A percentile compares a stretch with the other conserved stretches of the same genome.
Evolutionary conservation across 2,113 vertebrate species (phyloP).

Genomic region (Epinephelus cyanopodus): DNA sequence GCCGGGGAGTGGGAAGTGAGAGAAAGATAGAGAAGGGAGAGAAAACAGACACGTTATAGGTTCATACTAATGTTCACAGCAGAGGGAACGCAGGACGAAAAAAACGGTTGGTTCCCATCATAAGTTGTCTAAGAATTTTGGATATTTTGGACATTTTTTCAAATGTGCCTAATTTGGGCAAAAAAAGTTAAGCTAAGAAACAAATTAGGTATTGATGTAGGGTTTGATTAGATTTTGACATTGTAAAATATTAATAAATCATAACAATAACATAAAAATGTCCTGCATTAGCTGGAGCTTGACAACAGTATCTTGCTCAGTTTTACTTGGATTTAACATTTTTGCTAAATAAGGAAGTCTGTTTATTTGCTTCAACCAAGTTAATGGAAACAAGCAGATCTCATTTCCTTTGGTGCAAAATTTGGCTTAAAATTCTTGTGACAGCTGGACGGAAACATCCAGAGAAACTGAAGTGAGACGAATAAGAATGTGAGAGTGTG

Average conservation of each 20-base stretch:
- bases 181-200: not conserved
- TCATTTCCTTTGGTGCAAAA: constrained; percentile 31
- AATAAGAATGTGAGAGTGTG: not conserved
- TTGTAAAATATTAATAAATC: not conserved
- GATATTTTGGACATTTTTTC: no score
- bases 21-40: constrained; percentile 28
- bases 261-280: not conserved
- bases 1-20: constrained; percentile 48
- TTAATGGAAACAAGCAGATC: constrained; percentile 39
- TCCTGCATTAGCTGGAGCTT: not conserved
- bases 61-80: constrained; percentile 1
- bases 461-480: not conserved
- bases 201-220: not conserved
- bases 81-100: not conserved
- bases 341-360: constrained; percentile 3
- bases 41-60: constrained; percentile 7
- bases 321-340: not conserved
- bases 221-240: not conserved
- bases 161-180: not conserved
- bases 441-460: constrained; percentile 22
- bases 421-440: constrained; percentile 19
- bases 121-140: not conserved
- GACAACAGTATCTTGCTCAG: not conserved
- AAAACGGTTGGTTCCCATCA: not conserved
- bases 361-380: constrained; percentile 10